Percentiles rank a stretch among this genome's conserved stretches.
These are phyloP conservation scores for Balaeniceps rex DNA, from an alignment of 2,113 vertebrate genomes.

Conservation along the genomic window DNA sequence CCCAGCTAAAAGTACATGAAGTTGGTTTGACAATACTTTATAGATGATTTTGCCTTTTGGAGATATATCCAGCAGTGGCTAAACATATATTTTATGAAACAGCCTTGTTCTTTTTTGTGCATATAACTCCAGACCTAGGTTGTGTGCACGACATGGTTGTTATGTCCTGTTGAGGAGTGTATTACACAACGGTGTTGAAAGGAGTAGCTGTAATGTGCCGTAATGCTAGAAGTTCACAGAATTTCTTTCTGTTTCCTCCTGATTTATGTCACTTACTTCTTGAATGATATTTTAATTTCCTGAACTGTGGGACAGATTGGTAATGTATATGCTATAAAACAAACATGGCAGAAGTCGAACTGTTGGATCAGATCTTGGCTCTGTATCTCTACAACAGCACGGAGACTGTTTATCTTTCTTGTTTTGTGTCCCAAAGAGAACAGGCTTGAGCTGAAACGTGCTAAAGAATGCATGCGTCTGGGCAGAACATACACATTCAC, in stretches of 20 bases:
- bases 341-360: background rate
- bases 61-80: background rate
- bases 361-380: background rate
- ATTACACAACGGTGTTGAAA: background rate
- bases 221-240: background rate
- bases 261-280: background rate
- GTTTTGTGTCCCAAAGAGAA: background rate
- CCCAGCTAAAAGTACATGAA: background rate
- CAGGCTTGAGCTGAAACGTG: background rate
- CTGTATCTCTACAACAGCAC: background rate
- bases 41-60: background rate
- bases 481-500: background rate
- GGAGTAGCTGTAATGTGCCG: background rate
- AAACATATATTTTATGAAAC: background rate
- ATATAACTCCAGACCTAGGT: rapidly evolving
- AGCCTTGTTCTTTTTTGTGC: background rate
- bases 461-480: background rate
- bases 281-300: background rate
- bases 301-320: background rate
- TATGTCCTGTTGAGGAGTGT: background rate
- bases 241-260: background rate
- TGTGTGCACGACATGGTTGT: background rate
- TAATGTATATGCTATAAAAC: background rate
- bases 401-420: background rate
- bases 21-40: background rate